Evolutionary conservation across 1,140 invertebrate species (phyloP).

Genomic region (Eubasilissa regina): DNA sequence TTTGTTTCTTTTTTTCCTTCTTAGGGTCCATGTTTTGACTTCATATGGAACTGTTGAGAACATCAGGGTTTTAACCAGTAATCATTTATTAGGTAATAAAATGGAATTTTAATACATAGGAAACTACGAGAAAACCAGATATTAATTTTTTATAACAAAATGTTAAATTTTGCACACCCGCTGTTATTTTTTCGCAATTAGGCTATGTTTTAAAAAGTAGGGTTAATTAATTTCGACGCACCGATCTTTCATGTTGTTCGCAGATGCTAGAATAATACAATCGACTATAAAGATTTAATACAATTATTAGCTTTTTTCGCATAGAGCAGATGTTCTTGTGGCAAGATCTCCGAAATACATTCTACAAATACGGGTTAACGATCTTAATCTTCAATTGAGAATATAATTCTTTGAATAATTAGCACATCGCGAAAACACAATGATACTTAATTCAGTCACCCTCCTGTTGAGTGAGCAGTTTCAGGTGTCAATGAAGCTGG

Average conservation of each 20-base stretch:
- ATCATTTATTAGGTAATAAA: conserved; percentile 15
- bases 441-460: neutral
- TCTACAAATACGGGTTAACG: neutral
- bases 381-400: neutral
- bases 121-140: neutral
- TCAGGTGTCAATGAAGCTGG: too few species aligned
- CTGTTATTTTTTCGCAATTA: conserved; percentile 15
- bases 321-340: neutral
- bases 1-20: too few species aligned
- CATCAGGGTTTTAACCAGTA: too few species aligned
- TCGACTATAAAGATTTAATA: neutral
- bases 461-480: neutral
- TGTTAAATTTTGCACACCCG: conserved; percentile 4
- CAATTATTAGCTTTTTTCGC: neutral
- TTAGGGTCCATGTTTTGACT: too few species aligned
- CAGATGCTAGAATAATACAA: neutral
- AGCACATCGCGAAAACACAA: neutral
- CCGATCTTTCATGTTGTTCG: neutral
- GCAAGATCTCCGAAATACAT: neutral
- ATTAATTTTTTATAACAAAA: conserved; percentile 4
- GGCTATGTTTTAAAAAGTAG: neutral
- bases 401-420: neutral
- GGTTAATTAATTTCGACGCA: neutral
- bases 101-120: conserved; percentile 4
- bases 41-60: too few species aligned